Base-by-base conservation (phyloP, 2,888 invertebrate species). In the Branchinecta sandiegonensis region DNA sequence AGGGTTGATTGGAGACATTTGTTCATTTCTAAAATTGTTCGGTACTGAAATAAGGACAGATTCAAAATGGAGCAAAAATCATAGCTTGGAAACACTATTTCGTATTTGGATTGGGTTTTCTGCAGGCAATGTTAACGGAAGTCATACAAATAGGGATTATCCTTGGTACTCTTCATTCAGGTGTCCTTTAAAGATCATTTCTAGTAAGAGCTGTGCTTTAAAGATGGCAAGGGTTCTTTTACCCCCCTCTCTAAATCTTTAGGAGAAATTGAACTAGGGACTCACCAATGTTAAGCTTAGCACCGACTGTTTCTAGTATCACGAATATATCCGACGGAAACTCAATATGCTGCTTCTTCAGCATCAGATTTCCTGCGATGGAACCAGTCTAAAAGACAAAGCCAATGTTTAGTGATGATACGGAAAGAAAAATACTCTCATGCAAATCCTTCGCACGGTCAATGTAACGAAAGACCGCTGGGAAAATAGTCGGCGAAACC, bases 291-390 rank as follows among this genome's bases (percentile, higher is more conserved):
- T 68, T 70, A 13, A 74, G 56, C 46, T 70, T 50, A 8, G 73
- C 73, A 14, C 70, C 69, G n/a, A 69, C 69, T 10, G 71, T 69
- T 13, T 72, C 73, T 17, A 74, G 68, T 10, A 72, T 68, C 47
- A 73, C 48, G 68, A 74, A 74, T 8, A 78, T 71, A 71, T 78
- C 78, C 7, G 78, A 78, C 11, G 75, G 76, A 71, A 78, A 78
- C 9, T 76, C 77, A 13, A 71, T 71, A 69, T 77, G 76, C 5
- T 70, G 67, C 69, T 77, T 74, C 69, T 78, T 78, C 73, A 77
- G 69, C 74, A 77, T 76, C 66, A 78, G 71, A 69, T 77, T 78
- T 4, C 78, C 78, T 8, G 76, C 76, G 77, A 77, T 77, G 23
- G 73, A 72, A 8, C 74, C 76, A 66, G 73, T 70, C 77, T 73